Base-by-base conservation (phyloP, 2,797 vertebrate species). In the Manis javanica region DNA sequence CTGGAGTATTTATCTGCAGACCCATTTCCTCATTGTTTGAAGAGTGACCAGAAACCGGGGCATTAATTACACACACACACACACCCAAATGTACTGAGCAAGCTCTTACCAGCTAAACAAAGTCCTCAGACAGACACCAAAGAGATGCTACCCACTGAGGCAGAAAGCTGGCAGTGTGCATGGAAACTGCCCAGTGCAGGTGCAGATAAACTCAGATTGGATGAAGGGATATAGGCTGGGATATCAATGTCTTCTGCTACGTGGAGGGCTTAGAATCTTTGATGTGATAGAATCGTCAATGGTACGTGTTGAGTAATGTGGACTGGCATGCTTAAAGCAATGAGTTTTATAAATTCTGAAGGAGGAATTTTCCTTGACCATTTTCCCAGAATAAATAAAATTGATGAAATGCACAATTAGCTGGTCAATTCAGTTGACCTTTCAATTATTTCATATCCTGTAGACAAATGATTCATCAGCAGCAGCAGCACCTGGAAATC, bases 381-480 rank as follows among this genome's bases (percentile, higher is more conserved):
- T 87, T 78, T 90, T 57, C 57, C 12, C 81, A 91, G 81, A 53
- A 34, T 78, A 95, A 90, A 66, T 88, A 64, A 75, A 79, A 66
- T 37, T 39, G 49, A 57, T 66, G 29, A 96, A 87, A 53, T 88
- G 10, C 13, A 75, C 66, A 91, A 77, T 55, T 53, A 71, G 2
- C 16, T 83, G 18, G 24, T 37, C 63, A 51, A 31, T 88, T 82
- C 64, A 53, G 15, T 34, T 31, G 57, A 92, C 14, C 66, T 64
- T 66, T 84, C 13, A 59, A 57, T 91, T 78, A 57, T 74, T 96
- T 68, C 39, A 10, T 71, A 21, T 88, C 31, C 31, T 71, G 9
- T 53, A 66, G 46, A 39, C 69, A 46, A 37, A 7, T 59, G 11
- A 21, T 53, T 24, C 29, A 59, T 37, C 16, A 90, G 26, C 53